phyloP scores from a whole-genome alignment of 1,140 invertebrate species.

The Glossosoma conforme region DNA sequence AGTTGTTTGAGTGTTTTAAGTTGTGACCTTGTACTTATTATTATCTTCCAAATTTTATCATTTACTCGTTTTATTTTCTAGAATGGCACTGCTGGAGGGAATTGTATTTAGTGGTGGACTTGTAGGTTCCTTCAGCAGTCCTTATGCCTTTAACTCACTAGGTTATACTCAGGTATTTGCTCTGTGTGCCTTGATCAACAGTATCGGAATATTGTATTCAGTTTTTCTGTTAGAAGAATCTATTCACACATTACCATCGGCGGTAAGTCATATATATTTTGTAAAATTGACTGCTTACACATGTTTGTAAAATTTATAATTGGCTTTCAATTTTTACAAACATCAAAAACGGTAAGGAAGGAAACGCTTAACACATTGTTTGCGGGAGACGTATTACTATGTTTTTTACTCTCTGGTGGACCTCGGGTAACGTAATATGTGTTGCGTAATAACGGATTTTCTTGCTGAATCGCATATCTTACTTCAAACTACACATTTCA shows the following conservation, averaged over 20 bases:
- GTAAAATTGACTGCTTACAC: too few species aligned
- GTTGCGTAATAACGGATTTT: too few species aligned
- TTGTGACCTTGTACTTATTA: constrained; percentile 5
- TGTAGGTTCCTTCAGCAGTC: constrained; percentile 53
- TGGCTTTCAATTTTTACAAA: too few species aligned
- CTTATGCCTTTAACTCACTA: constrained; percentile 46
- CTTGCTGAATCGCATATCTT: too few species aligned
- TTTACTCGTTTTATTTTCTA: constrained; percentile 33
- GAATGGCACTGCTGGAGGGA: constrained; percentile 59
- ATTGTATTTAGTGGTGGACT: constrained; percentile 54
- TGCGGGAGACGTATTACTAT: too few species aligned
- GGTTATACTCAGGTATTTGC: constrained; percentile 46
- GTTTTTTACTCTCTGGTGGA: too few species aligned
- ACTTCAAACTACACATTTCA: too few species aligned
- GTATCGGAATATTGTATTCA: constrained; percentile 39
- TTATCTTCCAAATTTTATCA: constrained; percentile 9
- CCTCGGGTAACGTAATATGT: too few species aligned
- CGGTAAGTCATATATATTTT: constrained; percentile 1
- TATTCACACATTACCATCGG: constrained; percentile 21
- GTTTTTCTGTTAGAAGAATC: constrained; percentile 41
- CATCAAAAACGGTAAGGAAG: too few species aligned
- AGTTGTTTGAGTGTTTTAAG: too few species aligned
- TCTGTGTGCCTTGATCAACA: constrained; percentile 32
- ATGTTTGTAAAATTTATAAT: too few species aligned
- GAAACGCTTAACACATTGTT: too few species aligned